Conservation (phyloP, 2,888 invertebrate genomes). For the Dromius quadrimaculatus region DNA sequence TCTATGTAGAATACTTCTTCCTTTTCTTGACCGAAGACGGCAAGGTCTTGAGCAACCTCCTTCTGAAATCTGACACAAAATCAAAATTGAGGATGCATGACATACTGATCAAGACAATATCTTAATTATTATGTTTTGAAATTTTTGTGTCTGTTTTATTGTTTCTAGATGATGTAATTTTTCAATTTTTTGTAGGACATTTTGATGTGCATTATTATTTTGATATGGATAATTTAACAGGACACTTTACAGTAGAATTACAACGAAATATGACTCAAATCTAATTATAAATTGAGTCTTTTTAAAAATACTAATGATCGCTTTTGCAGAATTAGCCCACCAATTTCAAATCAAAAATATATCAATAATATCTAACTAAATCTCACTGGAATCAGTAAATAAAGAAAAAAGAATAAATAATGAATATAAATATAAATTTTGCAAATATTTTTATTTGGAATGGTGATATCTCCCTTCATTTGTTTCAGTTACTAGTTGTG, state of each 20-base stretch:
- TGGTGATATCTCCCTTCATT: no score
- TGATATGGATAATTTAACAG: conserved; percentile 33
- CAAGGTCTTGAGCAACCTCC: conserved; percentile 61
- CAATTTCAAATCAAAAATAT: no score
- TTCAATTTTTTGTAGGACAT: conserved; percentile 8
- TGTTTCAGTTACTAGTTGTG: no score
- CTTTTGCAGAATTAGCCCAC: no score
- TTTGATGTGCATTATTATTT: conserved; percentile 16
- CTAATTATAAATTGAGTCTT: no score
- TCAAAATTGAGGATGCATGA: conserved; percentile 57
- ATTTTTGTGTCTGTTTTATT: not conserved
- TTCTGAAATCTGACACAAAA: conserved; percentile 65
- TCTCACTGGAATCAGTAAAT: no score
- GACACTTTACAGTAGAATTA: not conserved
- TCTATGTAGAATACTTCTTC: conserved; percentile 85
- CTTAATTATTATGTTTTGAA: not conserved
- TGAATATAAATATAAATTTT: no score
- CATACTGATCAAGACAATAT: conserved; percentile 60
- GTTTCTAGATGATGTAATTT: conserved; percentile 11
- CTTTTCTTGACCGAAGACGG: conserved; percentile 81
- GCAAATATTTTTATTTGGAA: no score
- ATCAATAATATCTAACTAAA: no score
- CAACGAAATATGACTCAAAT: no score
- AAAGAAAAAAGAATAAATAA: no score
- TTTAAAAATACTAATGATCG: no score